phyloP scores from a whole-genome alignment of 2,113 vertebrate species.

The Lagopus muta region DNA sequence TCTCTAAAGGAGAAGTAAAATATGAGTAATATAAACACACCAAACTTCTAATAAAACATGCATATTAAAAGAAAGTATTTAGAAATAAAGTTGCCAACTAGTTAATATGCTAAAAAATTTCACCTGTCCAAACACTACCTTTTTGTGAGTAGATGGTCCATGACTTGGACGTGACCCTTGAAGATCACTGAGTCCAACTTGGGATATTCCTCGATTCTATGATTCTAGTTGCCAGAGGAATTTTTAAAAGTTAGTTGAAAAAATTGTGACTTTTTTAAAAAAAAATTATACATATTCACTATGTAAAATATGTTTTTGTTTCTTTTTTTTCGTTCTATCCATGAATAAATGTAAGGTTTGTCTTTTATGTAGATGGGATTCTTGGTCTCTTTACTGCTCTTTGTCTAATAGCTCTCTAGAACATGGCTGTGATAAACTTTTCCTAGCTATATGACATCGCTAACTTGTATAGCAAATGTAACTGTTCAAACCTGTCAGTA shows the following conservation, averaged over 20 bases:
- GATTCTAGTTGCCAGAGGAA: not conserved
- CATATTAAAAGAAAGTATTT: not conserved
- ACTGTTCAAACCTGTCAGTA: not conserved
- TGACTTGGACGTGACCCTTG: not conserved
- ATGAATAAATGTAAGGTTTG: not conserved
- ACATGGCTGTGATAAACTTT: not conserved
- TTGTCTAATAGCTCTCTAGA: not conserved
- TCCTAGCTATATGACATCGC: not conserved
- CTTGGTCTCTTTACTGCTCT: not conserved
- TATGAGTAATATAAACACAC: not conserved
- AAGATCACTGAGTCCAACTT: not conserved
- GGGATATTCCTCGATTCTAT: not conserved
- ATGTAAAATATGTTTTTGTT: not conserved
- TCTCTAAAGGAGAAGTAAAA: not conserved
- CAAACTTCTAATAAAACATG: not conserved
- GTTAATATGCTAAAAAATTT: not conserved
- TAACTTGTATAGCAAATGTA: not conserved
- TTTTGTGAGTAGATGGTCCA: not conserved
- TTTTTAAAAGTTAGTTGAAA: not conserved
- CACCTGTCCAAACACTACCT: not conserved
- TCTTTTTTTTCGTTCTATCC: not conserved
- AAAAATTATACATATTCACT: not conserved
- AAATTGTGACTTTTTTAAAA: not conserved
- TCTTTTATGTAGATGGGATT: not conserved
- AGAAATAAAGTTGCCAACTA: not conserved